A percentile compares a stretch with the other conserved stretches of the same genome.
These are phyloP conservation scores for Caenorhabditis sp. DNA, from an alignment of 2,888 invertebrate species.

Conservation along the genomic window DNA sequence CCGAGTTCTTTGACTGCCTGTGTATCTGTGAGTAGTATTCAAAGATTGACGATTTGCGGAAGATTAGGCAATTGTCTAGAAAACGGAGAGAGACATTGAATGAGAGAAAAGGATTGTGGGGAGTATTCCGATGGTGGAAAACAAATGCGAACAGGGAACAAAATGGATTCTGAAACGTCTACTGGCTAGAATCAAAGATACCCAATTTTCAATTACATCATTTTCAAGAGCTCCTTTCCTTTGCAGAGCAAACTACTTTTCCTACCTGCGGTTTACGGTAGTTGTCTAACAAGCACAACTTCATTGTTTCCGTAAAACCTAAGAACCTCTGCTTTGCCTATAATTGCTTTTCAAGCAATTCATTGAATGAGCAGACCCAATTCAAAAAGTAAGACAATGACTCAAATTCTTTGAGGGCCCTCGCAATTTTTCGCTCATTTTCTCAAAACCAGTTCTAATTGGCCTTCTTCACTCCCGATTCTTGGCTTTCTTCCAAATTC, in stretches of 20 bases:
- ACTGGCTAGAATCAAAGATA: not conserved
- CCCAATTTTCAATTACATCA: not conserved
- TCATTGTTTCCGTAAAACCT: slow-evolving; percentile 47
- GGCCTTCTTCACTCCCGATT: slow-evolving; percentile 33
- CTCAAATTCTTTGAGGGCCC: slow-evolving; percentile 17
- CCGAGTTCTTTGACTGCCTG: slow-evolving; percentile 35
- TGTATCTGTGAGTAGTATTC: slow-evolving; percentile 30
- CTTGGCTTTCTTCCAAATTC: slow-evolving; percentile 17
- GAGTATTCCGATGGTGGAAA: not conserved
- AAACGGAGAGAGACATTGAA: slow-evolving; percentile 21
- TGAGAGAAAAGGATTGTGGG: not conserved
- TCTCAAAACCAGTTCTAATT: slow-evolving; percentile 31
- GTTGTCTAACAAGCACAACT: slow-evolving; percentile 37
- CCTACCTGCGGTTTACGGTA: slow-evolving; percentile 34
- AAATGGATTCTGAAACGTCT: no score
- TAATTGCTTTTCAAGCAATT: slow-evolving; percentile 62
- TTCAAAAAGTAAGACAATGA: slow-evolving; percentile 58
- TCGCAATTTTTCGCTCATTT: slow-evolving; percentile 33
- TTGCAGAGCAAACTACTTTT: slow-evolving; percentile 5
- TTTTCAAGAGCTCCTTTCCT: no score
- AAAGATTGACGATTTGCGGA: slow-evolving; percentile 39
- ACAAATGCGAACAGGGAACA: not conserved
- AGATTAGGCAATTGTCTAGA: slow-evolving; percentile 46
- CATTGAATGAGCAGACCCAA: slow-evolving; percentile 54
- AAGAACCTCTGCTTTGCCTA: slow-evolving; percentile 17